Evolutionary conservation across 2,888 invertebrate genomes (phyloP).

Genomic region (Lydus trimaculatus): DNA sequence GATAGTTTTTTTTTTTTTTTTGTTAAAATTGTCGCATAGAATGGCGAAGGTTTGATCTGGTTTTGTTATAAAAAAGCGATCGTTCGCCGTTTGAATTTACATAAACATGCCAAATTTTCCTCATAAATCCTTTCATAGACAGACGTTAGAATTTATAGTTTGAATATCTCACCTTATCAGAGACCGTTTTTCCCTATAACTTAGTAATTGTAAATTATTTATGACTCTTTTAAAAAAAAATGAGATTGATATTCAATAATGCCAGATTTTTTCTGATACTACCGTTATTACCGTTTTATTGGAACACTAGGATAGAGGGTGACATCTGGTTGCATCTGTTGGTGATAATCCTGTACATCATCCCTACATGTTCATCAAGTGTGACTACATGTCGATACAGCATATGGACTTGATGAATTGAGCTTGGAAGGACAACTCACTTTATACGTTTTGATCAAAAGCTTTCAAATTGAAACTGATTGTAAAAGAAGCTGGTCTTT

Average conservation of each 20-base stretch:
- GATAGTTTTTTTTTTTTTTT: background rate
- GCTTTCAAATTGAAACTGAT: background rate
- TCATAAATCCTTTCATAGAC: constrained; percentile 16
- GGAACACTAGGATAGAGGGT: background rate
- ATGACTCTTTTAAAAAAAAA: background rate
- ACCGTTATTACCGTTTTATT: background rate
- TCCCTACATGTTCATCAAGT: constrained; percentile 23
- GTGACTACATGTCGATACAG: constrained; percentile 24
- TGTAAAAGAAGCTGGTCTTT: background rate
- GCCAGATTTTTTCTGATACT: background rate
- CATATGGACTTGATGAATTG: constrained; percentile 31
- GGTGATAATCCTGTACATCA: constrained; percentile 15
- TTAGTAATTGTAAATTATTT: constrained; percentile 28
- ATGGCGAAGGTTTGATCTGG: constrained; percentile 19
- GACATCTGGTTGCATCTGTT: constrained; percentile 21
- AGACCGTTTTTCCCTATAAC: constrained; percentile 2
- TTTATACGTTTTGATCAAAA: background rate
- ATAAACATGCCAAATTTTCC: constrained; percentile 28
- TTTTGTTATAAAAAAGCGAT: constrained; percentile 18
- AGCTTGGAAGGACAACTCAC: constrained; percentile 5
- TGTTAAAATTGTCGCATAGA: background rate
- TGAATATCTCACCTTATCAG: constrained; percentile 16
- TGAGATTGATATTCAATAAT: background rate
- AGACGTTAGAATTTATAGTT: constrained; percentile 24
- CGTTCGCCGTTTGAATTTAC: constrained; percentile 22